Base-by-base conservation (phyloP, 2,113 vertebrate species). In the Heterotilapia buettikoferi region DNA sequence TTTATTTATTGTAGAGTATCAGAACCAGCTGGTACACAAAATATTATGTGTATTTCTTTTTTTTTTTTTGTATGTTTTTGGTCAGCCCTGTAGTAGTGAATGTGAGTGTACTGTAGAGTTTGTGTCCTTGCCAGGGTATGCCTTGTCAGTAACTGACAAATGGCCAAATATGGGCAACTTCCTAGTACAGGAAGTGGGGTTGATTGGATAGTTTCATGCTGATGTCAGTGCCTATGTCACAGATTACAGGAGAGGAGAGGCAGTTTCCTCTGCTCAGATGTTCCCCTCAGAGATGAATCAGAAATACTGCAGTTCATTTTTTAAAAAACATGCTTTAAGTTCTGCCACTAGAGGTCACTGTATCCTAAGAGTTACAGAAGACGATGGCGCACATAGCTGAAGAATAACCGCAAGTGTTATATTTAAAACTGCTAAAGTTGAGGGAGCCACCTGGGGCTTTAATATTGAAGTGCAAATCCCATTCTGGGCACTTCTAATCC, bases 291-390 rank as follows among this genome's bases (percentile, higher is more conserved):
- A 59, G 54, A 33, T 57, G 43, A 53, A 66, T 86, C 53, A 82
- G 29, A 88, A 85, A 87, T 76, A 82, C 43, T 86, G 89, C 87
- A 84, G 73, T 61, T 92, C 13, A 53, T 79, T 89, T 57, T 83
- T 83, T n/a, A 0, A 2, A 63, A 83, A 57, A 84, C 26, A 21
- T 83, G 24, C 68, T 90, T 82, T 71, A 89, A 61, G 12, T 53
- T 52, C 57, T 83, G 89, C 94, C 95, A 94, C 94, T 87, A 95
- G 95, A 84, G 92, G 95, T 91, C 94, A 53, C 40, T 89, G 63
- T 84, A 85, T 90, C 86, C 88, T 82, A 83, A 91, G 82, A 76
- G 54, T 84, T 91, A 53, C 21, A 26, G 40, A 38, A 40, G 14
- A 57, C 12, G 52, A 80, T 2, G 6, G 61, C 1, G 24, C 43